Base-by-base conservation (phyloP, 2,797 vertebrate species). In the Bovichtus variegatus region DNA sequence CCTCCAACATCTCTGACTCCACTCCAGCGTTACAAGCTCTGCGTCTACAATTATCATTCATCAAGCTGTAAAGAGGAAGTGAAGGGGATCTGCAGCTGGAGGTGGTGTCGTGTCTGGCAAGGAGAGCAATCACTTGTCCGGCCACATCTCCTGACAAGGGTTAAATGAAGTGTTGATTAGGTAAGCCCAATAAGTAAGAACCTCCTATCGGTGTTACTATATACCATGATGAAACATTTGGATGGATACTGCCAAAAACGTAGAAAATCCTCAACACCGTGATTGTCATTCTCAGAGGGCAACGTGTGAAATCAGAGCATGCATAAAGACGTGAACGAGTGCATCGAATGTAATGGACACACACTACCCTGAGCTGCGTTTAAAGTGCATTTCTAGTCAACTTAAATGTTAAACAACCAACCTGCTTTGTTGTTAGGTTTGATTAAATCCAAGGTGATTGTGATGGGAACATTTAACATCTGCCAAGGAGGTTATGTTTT, bases 61-160 rank as follows among this genome's bases (percentile, higher is more conserved):
- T 94, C 92, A 91, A 62, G 74, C 77, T 62, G 58, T 78, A 84
- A 87, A 84, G 71, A 90, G 82, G 76, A 86, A 74, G 85, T 71
- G 61, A 70, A 25, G 61, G 47, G 31, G 36, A 4, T 50, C 62
- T 72, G 68, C 74, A 87, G 67, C 73, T 81, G 81, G 67, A 81
- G 61, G n/a, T 74, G 67, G 76, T 76, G 79, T 84, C 81, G 78
- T 76, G 63, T 88, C 79, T 82, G 71, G 62, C 51, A 44, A 41
- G 60, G 43, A 71, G 63, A 84, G 61, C 31, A 61, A 76, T 87
- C 59, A 67, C 70, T 87, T 81, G 80, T 79, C 59, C 67, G 23
- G 31, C 29, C 31, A n/a, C 87, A 54, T 34, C 49, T 51, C 53
- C 63, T 87, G 87, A 90, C 66, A 54, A 91, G 70, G 71, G 53